phyloP scores from a whole-genome alignment of 1,140 invertebrate species.

The Drosophila eugracilis region DNA sequence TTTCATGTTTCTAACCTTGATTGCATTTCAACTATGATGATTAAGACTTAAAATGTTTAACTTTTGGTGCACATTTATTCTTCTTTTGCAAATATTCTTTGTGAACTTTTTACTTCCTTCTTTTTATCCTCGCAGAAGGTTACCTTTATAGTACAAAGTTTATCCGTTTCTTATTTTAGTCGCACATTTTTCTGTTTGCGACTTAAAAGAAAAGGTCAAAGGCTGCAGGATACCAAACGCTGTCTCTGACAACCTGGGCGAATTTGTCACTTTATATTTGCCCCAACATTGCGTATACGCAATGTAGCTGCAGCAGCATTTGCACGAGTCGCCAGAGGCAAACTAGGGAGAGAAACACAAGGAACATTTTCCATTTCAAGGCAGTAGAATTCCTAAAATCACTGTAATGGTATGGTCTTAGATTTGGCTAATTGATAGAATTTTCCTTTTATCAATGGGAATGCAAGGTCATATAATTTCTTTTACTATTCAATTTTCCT shows the following conservation, averaged over 20 bases:
- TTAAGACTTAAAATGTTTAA: too few species aligned
- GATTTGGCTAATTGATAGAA: too few species aligned
- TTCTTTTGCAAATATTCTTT: too few species aligned
- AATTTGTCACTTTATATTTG: slow-evolving; percentile 40
- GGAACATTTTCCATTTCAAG: slow-evolving; percentile 5
- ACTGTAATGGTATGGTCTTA: too few species aligned
- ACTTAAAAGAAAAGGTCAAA: slow-evolving; percentile 35
- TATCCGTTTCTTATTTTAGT: neutral
- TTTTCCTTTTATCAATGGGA: too few species aligned
- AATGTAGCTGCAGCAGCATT: slow-evolving; percentile 23
- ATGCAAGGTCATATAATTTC: too few species aligned
- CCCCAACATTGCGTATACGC: slow-evolving; percentile 39
- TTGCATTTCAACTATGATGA: neutral
- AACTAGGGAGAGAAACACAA: slow-evolving; percentile 18
- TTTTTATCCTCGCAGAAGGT: neutral
- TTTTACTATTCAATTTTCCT: too few species aligned
- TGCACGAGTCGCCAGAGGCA: slow-evolving; percentile 5
- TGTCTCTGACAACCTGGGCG: slow-evolving; percentile 13
- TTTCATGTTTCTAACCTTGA: too few species aligned
- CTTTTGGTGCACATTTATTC: neutral
- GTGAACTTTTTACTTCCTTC: neutral
- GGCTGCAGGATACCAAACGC: neutral
- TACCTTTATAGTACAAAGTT: slow-evolving; percentile 1
- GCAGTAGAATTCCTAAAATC: neutral
- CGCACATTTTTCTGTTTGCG: neutral